phyloP scores from a whole-genome alignment of 2,888 invertebrate genomes.

The Ptilodon capucinus region DNA sequence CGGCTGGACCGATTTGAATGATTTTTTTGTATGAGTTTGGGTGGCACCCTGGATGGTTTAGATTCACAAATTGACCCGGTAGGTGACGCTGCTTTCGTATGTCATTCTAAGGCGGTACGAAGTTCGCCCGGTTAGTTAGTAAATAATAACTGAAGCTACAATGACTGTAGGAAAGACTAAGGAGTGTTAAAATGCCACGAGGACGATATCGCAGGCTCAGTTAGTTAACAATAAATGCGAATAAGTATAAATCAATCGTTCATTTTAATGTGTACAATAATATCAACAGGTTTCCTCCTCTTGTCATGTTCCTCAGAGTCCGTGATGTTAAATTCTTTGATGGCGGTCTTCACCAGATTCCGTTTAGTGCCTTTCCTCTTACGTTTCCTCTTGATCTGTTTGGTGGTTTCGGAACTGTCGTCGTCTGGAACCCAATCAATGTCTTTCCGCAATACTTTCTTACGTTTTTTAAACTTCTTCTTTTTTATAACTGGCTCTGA shows the following conservation, averaged over 20 bases:
- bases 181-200: too few relatives aligned
- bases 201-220: too few relatives aligned
- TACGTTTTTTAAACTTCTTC: neutral
- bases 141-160: too few relatives aligned
- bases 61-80: too few relatives aligned
- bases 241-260: slow-evolving; percentile 30
- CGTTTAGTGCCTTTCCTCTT: slow-evolving; percentile 12
- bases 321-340: slow-evolving; percentile 8
- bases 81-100: too few relatives aligned
- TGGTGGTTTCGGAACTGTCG: slow-evolving; percentile 1
- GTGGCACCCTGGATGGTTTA: too few relatives aligned
- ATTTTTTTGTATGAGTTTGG: too few relatives aligned
- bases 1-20: too few relatives aligned
- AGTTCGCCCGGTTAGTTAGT: too few relatives aligned
- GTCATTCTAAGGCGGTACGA: too few relatives aligned
- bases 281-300: slow-evolving; percentile 46
- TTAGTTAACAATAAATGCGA: too few relatives aligned
- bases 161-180: too few relatives aligned
- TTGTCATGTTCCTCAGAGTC: slow-evolving; percentile 16
- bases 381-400: slow-evolving; percentile 7
- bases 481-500: neutral
- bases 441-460: slow-evolving; percentile 1
- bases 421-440: slow-evolving; percentile 1
- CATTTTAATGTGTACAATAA: slow-evolving; percentile 61
- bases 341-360: slow-evolving; percentile 14